Conservation (phyloP, 2,113 vertebrate genomes). For the Daboia siamensis region DNA sequence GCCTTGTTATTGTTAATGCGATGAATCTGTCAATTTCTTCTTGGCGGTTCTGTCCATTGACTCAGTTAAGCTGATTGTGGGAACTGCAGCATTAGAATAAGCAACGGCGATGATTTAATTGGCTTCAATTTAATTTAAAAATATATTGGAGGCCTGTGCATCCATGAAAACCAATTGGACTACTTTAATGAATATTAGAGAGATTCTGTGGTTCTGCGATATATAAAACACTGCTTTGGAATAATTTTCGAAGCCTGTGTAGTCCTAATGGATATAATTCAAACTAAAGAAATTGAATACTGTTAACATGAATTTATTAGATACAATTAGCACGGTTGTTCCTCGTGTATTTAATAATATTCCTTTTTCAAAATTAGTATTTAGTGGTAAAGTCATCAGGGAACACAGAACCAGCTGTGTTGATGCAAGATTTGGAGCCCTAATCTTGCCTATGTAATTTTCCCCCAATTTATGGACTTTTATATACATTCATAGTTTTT, state of each 20-base stretch:
- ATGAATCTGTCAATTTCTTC: not conserved
- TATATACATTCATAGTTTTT: not conserved
- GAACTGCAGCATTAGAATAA: not conserved
- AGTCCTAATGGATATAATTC: not conserved
- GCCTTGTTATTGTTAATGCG: not conserved
- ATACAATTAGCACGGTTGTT: not conserved
- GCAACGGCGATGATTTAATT: not conserved
- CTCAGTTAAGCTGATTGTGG: not conserved
- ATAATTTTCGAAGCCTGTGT: not conserved
- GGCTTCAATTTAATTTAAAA: not conserved
- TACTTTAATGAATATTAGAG: not conserved
- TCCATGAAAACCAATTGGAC: not conserved
- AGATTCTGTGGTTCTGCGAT: not conserved
- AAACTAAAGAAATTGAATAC: not conserved
- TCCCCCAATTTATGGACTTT: not conserved
- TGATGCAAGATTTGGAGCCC: not conserved
- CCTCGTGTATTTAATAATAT: not conserved
- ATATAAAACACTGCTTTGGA: not conserved
- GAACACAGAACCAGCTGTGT: not conserved
- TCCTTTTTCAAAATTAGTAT: not conserved
- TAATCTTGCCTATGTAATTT: not conserved
- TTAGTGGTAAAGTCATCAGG: not conserved
- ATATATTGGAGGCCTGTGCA: not conserved
- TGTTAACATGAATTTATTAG: not conserved
- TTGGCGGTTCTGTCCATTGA: not conserved